Percentiles rank a stretch among this genome's conserved stretches.
These are phyloP conservation scores for Cinara cedri DNA, from an alignment of 2,888 invertebrate genomes.

Conservation along the genomic window DNA sequence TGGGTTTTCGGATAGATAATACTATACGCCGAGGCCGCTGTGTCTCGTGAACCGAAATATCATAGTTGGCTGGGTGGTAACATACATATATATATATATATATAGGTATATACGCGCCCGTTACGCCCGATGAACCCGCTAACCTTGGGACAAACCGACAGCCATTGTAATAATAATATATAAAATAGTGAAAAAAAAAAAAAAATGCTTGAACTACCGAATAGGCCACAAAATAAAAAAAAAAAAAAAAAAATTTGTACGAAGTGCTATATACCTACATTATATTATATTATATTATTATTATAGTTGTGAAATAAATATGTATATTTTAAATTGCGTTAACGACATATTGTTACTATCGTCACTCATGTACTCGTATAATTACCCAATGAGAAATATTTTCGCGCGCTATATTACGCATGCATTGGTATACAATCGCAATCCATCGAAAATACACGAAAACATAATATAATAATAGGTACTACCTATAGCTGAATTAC, in stretches of 20 bases:
- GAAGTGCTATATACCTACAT: not conserved
- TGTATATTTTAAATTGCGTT: conserved; percentile 19
- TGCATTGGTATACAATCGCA: not conserved
- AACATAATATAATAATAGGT: not conserved
- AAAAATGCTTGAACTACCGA: conserved; percentile 34
- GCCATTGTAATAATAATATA: conserved; percentile 51
- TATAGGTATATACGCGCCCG: conserved; percentile 30
- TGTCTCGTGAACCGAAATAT: conserved; percentile 56
- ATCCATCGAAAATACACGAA: not conserved
- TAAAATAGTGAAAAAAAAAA: not conserved
- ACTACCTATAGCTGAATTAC: no score
- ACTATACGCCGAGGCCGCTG: conserved; percentile 48
- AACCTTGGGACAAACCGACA: conserved; percentile 55
- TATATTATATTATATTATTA: not conserved
- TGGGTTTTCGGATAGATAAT: conserved; percentile 56
- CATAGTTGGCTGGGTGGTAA: conserved; percentile 55
- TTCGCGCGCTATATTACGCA: not conserved
- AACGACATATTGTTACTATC: not conserved
- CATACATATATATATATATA: not conserved
- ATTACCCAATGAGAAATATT: not conserved
- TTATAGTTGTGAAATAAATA: conserved; percentile 39
- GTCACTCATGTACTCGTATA: no score
- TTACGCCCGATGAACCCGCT: conserved; percentile 55
- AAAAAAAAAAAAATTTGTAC: conserved; percentile 22
- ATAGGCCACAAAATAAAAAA: not conserved